phyloP scores from a whole-genome alignment of 2,888 invertebrate species.

The Aricia artaxerxes region DNA sequence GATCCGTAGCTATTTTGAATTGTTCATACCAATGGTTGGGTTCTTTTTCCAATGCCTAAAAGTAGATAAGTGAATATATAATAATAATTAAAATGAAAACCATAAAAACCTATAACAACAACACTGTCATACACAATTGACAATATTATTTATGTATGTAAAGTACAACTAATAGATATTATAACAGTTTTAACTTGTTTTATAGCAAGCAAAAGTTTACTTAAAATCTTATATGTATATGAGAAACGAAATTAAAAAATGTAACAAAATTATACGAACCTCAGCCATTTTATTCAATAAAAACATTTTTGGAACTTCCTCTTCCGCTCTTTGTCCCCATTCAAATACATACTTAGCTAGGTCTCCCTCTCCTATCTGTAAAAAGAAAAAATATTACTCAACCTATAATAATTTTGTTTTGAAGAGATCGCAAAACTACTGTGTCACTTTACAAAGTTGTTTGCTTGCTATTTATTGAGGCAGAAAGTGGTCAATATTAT shows the following conservation, averaged over 20 bases:
- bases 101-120: no score
- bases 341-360: slow-evolving; percentile 62
- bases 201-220: no score
- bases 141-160: no score
- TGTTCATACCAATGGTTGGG: slow-evolving; percentile 67
- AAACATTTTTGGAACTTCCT: slow-evolving; percentile 71
- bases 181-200: no score
- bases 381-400: slow-evolving; percentile 31
- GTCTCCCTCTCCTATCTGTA: slow-evolving; percentile 70
- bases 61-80: slow-evolving; percentile 37
- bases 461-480: no score
- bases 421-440: neutral
- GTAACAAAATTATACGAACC: slow-evolving; percentile 51
- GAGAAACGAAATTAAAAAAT: no score
- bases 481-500: no score
- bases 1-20: slow-evolving; percentile 54
- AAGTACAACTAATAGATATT: no score
- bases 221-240: no score
- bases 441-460: neutral
- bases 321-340: slow-evolving; percentile 77
- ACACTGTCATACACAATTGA: no score
- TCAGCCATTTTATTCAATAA: slow-evolving; percentile 75
- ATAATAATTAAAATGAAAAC: neutral
- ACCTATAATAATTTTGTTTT: neutral
- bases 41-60: slow-evolving; percentile 65